Evolutionary conservation across 1,140 invertebrate genomes (phyloP), one percentile per base, ranked within the genome.

Genomic region (Euura lappo): DNA sequence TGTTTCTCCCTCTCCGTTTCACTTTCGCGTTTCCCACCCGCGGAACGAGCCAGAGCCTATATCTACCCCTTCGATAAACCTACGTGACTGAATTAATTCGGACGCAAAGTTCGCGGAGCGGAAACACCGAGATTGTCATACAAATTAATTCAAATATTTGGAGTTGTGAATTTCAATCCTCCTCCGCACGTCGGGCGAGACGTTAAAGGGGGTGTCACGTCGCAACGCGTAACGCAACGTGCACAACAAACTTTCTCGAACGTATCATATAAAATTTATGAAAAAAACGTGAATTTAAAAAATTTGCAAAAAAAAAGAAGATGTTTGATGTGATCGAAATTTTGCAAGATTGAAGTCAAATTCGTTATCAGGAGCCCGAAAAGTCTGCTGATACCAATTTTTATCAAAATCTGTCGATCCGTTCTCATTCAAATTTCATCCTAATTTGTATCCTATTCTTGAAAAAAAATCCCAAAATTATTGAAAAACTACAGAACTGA

Each of bases 111-210:
- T 68, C 66, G 10, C 66, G 8, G 11, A 42, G 44, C 66, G 66
- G 8, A 68, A 68, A 68, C 66, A 13, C 69, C 69, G 44, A 47
- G 45, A 70, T 70, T 70, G 42, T 70, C 45, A 70, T 70, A 47
- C 69, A 47, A 47, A 70, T 70, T 70, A 70, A 70, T 70, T 70
- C 69, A 70, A 70, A 70, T 70, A 70, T 70, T 70, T 70, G 69
- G 45, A 13, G 45, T 70, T 70, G 69, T 13, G 13, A 68, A 68
- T 42, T 60, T 60, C 51, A 60, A 60, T 60, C 51, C 51, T 60
- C 51, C 51, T 60, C 10, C 51, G 8, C 8, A 60, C 51, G 3
- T n/a, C 13, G 51, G 1, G 28, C 28, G 28, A 28, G 28, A 28
- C 28, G 51, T 60, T 60, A 6, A 60, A 60, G 6, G 6, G 2